Percentiles rank a stretch among this genome's conserved stretches.
Conservation (phyloP, 1,140 invertebrate genomes). For the Ridgeia piscesae region DNA sequence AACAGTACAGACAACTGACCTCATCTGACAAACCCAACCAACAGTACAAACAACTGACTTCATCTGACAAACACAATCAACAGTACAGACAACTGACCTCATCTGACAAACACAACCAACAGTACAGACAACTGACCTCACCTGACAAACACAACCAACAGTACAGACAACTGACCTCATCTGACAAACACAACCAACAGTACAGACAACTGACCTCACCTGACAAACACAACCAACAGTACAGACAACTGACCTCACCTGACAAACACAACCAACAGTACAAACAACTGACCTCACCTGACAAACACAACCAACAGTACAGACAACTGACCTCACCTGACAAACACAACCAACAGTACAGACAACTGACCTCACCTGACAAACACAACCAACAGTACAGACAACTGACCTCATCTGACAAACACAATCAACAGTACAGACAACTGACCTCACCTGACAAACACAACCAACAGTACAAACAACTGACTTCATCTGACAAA, state of each 20-base stretch:
- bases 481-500: conserved; percentile 75
- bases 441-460: no score
- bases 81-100: conserved; percentile 97
- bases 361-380: no score
- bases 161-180: conserved; percentile 92
- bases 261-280: not conserved
- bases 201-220: no score
- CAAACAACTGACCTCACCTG: no score
- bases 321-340: conserved; percentile 83
- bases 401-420: conserved; percentile 80
- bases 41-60: no score
- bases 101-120: conserved; percentile 9
- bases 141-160: no score
- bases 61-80: no score
- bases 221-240: no score
- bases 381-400: no score
- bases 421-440: not conserved
- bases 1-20: conserved; percentile 96
- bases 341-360: not conserved
- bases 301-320: no score
- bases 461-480: conserved; percentile 98
- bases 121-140: no score
- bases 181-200: not conserved
- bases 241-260: conserved; percentile 88
- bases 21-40: conserved; percentile 58